phyloP scores from a whole-genome alignment of 2,797 vertebrate genomes.

The Pyrocephalus nanus region DNA sequence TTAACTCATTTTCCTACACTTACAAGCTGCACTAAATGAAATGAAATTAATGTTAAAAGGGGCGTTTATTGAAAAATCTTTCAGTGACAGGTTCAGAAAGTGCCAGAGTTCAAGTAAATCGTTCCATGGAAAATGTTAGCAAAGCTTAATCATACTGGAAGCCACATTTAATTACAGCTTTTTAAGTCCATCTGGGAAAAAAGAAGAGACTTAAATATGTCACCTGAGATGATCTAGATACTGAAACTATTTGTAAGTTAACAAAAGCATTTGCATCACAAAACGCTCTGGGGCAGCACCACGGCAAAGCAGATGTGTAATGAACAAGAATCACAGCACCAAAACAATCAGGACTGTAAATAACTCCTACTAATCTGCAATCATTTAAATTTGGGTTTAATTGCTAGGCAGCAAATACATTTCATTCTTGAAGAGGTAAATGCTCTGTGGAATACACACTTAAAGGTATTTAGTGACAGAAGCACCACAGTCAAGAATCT shows the following conservation, averaged over 20 bases:
- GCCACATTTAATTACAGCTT: conserved; percentile 78
- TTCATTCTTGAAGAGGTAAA: conserved; percentile 53
- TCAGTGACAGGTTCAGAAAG: conserved; percentile 57
- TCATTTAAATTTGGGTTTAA: conserved; percentile 70
- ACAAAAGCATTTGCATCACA: conserved; percentile 73
- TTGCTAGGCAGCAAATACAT: conserved; percentile 68
- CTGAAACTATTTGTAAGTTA: conserved; percentile 69
- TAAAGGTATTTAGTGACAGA: conserved; percentile 27
- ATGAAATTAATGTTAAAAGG: conserved; percentile 46
- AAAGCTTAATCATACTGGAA: conserved; percentile 71
- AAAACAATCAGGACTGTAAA: conserved; percentile 72
- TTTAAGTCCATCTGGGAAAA: conserved; percentile 71
- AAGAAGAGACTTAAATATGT: conserved; percentile 73
- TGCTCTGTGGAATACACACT: conserved; percentile 26
- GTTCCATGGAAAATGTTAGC: conserved; percentile 67
- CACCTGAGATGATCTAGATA: conserved; percentile 74
- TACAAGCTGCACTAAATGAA: conserved; percentile 23
- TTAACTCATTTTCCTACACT: conserved; percentile 35
- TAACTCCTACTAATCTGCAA: conserved; percentile 67
- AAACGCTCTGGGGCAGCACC: conserved; percentile 63
- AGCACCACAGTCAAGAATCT: neutral
- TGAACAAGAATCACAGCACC: conserved; percentile 68
- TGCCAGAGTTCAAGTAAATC: conserved; percentile 70
- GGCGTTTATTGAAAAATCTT: conserved; percentile 40
- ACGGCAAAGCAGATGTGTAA: conserved; percentile 68